Conservation (phyloP, 2,113 vertebrate genomes). For the Rhabdornis inornatus region DNA sequence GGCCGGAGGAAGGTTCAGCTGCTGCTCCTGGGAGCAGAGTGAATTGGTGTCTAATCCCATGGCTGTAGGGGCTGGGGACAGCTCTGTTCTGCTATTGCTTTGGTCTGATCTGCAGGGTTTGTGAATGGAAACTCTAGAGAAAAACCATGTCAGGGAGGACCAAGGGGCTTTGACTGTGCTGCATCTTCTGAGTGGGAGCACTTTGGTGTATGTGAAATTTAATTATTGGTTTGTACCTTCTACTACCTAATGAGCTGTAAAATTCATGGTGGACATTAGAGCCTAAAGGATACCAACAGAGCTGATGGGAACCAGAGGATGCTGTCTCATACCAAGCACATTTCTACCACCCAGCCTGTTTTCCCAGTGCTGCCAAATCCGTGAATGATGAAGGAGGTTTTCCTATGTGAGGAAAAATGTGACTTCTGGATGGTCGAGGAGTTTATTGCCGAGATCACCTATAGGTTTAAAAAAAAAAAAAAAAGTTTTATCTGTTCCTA, state of each 20-base stretch:
- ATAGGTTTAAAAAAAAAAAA: not conserved
- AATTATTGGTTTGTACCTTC: not conserved
- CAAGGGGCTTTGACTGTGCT: not conserved
- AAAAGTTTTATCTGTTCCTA: not conserved
- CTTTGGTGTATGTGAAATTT: not conserved
- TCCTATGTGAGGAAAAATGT: not conserved
- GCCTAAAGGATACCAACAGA: not conserved
- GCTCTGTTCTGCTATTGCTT: not conserved
- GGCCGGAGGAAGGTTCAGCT: not conserved
- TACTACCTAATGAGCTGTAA: not conserved
- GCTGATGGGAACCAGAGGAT: not conserved
- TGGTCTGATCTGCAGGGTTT: not conserved
- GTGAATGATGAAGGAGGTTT: conserved; percentile 48
- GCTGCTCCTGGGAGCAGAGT: not conserved
- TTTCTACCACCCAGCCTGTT: conserved; percentile 59
- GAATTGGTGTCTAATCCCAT: accelerated
- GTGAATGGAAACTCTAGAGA: not conserved
- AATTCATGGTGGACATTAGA: not conserved
- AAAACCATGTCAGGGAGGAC: not conserved
- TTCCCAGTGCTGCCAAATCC: conserved; percentile 55
- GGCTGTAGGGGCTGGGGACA: not conserved
- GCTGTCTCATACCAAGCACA: conserved; percentile 57
- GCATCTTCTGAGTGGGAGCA: not conserved
- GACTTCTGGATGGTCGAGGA: conserved; percentile 44
- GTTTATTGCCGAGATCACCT: conserved; percentile 39